Evolutionary conservation across 92 coral and sea anemone species (phyloP), one percentile per base, ranked within the genome.

Genomic region (Phenganax stokvisi): DNA sequence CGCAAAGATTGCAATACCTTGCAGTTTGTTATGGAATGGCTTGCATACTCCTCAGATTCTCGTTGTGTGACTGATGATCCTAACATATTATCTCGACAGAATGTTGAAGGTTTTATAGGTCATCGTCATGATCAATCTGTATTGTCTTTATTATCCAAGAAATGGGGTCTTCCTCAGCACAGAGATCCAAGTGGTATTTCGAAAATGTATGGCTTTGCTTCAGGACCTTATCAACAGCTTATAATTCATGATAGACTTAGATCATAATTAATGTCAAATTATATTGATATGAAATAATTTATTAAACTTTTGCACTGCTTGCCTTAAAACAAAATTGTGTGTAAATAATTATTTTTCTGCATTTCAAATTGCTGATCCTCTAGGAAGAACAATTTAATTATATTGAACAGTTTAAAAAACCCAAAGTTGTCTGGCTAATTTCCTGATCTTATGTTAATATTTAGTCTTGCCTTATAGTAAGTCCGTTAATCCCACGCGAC

Each of bases 81-180:
- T 7, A 76, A 76, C 61, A 12, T 29, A 28, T 31, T 58, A 25
- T 13, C 16, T 15, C 12, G 64, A 10, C 66, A 13, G 28, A 76
- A 76, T 31, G 54, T 31, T 25, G 69, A 51, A 29, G 71, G 81
- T 4, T 76, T 76, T 59, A 30, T 76, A 4, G 81, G 71, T n/a
- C 81, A 76, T 76, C 81, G 81, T 30, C 81, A 76, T 60, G 81
- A 76, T 44, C 81, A 58, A n/a, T 76, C 81, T 0, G 81, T 76
- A 10, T 31, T 76, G 81, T 76, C 81, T 1, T 52, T 76, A 10
- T 58, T 76, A 69, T 76, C 81, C 0, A 61, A 64, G 5, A 76
- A 76, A 20, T 76, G 81, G 81, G 81, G 81, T 8, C 9, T 76
- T 11, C 56, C 60, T 2, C 81, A 76, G 61, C 51, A 56, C 17